Evolutionary conservation across 2,113 vertebrate species (phyloP).

Genomic region (Psophia crepitans): DNA sequence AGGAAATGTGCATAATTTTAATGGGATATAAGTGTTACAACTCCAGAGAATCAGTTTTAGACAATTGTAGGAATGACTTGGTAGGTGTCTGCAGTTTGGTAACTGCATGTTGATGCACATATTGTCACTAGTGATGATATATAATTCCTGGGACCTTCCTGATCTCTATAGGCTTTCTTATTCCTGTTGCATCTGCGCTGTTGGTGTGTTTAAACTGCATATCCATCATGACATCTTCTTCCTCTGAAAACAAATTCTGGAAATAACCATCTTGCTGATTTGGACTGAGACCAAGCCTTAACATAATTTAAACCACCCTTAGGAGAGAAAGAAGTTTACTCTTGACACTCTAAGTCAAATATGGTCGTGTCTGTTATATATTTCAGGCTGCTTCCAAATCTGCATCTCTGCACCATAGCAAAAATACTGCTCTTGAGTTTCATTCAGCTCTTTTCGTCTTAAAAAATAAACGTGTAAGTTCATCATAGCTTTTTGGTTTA

Average conservation of each 20-base stretch:
- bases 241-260: background rate
- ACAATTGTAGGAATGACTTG: background rate
- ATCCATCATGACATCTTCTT: background rate
- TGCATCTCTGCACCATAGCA: background rate
- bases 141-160: background rate
- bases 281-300: background rate
- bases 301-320: background rate
- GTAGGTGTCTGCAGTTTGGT: background rate
- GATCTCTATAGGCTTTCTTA: background rate
- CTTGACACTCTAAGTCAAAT: background rate
- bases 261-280: background rate
- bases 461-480: background rate
- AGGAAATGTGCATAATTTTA: background rate
- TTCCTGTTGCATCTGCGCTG: background rate
- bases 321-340: background rate
- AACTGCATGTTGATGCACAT: background rate
- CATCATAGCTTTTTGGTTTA: background rate
- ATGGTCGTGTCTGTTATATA: background rate
- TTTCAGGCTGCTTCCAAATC: slow-evolving; percentile 12
- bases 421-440: background rate
- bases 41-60: background rate
- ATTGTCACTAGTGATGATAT: background rate
- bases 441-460: background rate
- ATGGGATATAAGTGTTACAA: background rate
- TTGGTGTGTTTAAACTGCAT: background rate